phyloP scores from a whole-genome alignment of 2,113 vertebrate genomes.

The Corythaeola cristata region DNA sequence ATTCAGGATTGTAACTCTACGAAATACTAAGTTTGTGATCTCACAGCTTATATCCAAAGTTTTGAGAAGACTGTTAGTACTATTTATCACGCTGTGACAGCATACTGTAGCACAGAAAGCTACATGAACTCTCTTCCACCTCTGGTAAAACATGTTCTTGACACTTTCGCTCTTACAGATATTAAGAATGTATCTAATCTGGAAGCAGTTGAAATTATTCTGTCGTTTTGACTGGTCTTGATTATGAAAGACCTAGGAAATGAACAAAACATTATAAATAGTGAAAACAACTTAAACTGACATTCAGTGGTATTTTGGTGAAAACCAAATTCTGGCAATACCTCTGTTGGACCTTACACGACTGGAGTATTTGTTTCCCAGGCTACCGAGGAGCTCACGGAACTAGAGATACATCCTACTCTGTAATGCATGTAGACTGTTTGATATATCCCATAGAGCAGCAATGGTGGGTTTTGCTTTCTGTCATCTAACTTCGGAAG shows the following conservation, averaged over 20 bases:
- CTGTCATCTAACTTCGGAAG: neutral
- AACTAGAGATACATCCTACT: rapidly evolving
- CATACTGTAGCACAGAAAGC: conserved; percentile 68
- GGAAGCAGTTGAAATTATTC: conserved; percentile 29
- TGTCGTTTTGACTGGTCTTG: conserved; percentile 1
- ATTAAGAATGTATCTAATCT: conserved; percentile 71
- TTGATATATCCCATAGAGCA: neutral
- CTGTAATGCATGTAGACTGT: rapidly evolving
- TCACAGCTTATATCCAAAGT: neutral
- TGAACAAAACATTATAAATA: neutral
- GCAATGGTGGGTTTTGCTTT: neutral
- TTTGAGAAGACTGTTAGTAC: neutral
- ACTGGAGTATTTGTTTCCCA: neutral
- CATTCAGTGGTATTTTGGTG: neutral
- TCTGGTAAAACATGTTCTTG: conserved; percentile 80
- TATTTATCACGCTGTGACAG: conserved; percentile 62
- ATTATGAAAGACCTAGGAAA: neutral
- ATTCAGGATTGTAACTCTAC: neutral
- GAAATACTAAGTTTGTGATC: neutral
- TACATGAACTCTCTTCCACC: conserved; percentile 71
- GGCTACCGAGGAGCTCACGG: neutral
- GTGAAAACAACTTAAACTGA: neutral
- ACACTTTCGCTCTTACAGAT: conserved; percentile 72
- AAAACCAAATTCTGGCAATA: neutral
- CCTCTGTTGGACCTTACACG: neutral